Evolutionary conservation across 2,888 invertebrate genomes (phyloP), one percentile per base, ranked within the genome.

Genomic region (Tenthredo scrophulariae): DNA sequence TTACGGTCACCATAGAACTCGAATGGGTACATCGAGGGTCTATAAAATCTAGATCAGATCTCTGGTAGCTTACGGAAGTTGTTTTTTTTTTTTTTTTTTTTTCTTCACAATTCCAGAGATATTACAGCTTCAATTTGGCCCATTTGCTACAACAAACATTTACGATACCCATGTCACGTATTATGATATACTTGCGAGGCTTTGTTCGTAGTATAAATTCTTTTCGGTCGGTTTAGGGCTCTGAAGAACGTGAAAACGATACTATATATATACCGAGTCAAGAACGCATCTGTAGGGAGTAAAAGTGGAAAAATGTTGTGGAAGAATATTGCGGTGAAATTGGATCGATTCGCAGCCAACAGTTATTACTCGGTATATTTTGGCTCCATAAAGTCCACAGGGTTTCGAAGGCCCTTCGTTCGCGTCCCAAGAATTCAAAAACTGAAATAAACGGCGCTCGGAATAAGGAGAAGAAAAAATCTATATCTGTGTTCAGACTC

Each of bases 141-240:
- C 33, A 18, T 67, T 67, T 67, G 33, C 7, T 18, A 29, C 4
- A 67, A 33, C 33, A 15, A 67, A 67, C 33, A 33, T 67, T 33
- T 33, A 33, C 67, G 67, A 33, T 26, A 67, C 13, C 67, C 67
- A 70, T 15, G 33, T 70, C 33, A n/a, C 18, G 70, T 67, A 26
- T 33, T 33, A 22, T 29, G 70, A 70, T 37, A 70, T 70, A n/a
- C 70, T 37, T 37, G 26, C 74, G 43, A 40, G 43, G 43, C 43
- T 43, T 74, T 74, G 74, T 74, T 74, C 74, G 13, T 10, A 43
- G 43, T 74, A n/a, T 43, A 74, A 74, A 74, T 74, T 40, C 40
- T 74, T 22, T 43, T 74, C 74, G 74, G 43, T 74, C 74, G 26
- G n/a, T 74, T 22, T 74, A 43, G 74, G 74, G 74, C 43, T 43